Base-by-base conservation (phyloP, 2,888 invertebrate species). In the Junonia oenone region DNA sequence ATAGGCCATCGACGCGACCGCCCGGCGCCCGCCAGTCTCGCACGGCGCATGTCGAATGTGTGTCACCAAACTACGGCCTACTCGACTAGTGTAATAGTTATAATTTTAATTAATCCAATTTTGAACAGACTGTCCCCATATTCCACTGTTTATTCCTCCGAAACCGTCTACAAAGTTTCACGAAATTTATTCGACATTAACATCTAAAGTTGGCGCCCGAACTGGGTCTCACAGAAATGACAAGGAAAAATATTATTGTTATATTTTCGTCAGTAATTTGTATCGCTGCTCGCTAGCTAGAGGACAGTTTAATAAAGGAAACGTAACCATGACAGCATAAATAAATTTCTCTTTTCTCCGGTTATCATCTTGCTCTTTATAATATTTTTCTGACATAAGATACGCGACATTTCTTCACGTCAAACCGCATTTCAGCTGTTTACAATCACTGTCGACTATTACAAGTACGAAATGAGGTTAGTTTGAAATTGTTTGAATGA, bases 1-100 rank as follows among this genome's bases (percentile, higher is more conserved):
- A 77, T 73, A 69, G 71, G 67, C 59, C 66, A 68, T 59, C 67
- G 73, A 61, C 72, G 76, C 75, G 80, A 69, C 81, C 58, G 54
- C 35, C 63, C 54, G 80, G 76, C 80, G 79, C 75, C 76, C 13
- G 22, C 26, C 43, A 13, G 22, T 46, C 52, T 22, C 26, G 19
- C 38, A 33, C 22, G 35, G 15, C 45, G 19, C 27, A 6, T n/a
- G 38, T 48, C 29, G 38, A 38, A 48, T 37, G 26, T 47, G 33
- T 49, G 37, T 35, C 13, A 33, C 4, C 45, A 8, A 17, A 8
- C 11, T 11, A 19, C 4, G 38, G 3, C 37, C 37, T 15, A 38
- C 37, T 9, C 13, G n/a, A 35, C 33, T 0, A 14, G 5, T 35
- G 13, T 13, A 35, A 11, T 17, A 17, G 11, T 19, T 19, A 11